Conservation (phyloP, 2,888 invertebrate genomes). For the Tolmerus cingulatus region DNA sequence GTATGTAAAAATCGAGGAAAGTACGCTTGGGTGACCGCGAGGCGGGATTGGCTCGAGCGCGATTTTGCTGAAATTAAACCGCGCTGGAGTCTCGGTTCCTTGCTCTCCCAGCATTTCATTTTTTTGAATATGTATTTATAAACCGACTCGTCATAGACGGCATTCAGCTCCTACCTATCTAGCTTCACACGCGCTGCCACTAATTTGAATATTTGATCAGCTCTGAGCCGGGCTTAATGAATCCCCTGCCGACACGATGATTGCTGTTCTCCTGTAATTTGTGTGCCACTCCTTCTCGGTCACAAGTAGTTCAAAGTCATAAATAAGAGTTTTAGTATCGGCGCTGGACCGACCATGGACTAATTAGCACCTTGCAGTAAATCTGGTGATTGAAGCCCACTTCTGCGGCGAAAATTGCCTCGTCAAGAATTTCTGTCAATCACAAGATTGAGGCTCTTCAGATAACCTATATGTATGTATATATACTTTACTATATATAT, state of each 20-base stretch:
- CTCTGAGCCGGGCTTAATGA: slow-evolving; percentile 12
- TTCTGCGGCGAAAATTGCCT: background rate
- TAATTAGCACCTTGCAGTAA: slow-evolving; percentile 34
- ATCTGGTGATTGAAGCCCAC: background rate
- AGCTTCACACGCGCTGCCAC: slow-evolving; percentile 24
- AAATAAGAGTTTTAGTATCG: slow-evolving; percentile 15
- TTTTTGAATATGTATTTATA: background rate
- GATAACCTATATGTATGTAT: background rate
- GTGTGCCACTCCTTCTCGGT: slow-evolving; percentile 25
- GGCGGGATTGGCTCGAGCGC: background rate
- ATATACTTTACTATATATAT: background rate
- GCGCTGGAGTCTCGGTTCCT: background rate
- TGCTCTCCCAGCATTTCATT: background rate
- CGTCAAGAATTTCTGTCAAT: background rate
- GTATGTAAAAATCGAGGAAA: background rate
- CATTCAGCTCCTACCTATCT: background rate
- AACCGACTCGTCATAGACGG: background rate
- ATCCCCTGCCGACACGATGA: slow-evolving; percentile 33
- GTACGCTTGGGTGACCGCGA: background rate
- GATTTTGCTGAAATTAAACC: background rate
- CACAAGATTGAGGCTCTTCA: background rate
- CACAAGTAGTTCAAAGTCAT: slow-evolving; percentile 26
- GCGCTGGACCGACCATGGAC: background rate
- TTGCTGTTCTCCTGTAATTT: background rate
- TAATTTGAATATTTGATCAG: slow-evolving; percentile 40